These are phyloP conservation scores for Clamator glandarius DNA, from an alignment of 2,797 vertebrate species.

Conservation along the genomic window DNA sequence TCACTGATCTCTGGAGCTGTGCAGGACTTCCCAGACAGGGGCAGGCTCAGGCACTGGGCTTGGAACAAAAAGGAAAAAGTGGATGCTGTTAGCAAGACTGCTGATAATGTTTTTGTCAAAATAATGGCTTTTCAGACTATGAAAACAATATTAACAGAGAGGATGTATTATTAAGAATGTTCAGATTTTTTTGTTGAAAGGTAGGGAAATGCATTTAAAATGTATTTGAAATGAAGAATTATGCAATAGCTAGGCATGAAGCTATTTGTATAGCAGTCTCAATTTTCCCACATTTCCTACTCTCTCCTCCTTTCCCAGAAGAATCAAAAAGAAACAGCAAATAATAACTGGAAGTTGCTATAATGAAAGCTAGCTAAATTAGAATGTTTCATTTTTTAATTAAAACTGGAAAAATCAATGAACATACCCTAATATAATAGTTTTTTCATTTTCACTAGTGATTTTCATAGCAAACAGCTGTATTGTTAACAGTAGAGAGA, in stretches of 20 bases:
- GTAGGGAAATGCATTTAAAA: conserved; percentile 55
- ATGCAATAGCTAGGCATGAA: conserved; percentile 50
- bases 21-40: not conserved
- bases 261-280: conserved; percentile 46
- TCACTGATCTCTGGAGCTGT: not conserved
- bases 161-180: conserved; percentile 47
- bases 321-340: conserved; percentile 23
- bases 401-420: conserved; percentile 6
- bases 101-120: conserved; percentile 51
- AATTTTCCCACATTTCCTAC: conserved; percentile 26
- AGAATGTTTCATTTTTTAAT: not conserved
- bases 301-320: conserved; percentile 17
- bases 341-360: not conserved
- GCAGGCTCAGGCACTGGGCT: not conserved
- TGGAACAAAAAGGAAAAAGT: not conserved
- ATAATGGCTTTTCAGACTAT: conserved; percentile 43
- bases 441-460: not conserved
- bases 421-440: not conserved
- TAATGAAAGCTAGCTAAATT: conserved; percentile 8
- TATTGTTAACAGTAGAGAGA: not conserved
- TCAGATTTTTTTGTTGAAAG: conserved; percentile 3
- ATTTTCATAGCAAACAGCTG: not conserved
- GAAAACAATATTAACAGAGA: conserved; percentile 56
- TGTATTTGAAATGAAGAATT: conserved; percentile 61
- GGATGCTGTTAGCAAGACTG: conserved; percentile 12